phyloP scores from a whole-genome alignment of 2,797 vertebrate genomes.

The Enteromius trimaculatus region DNA sequence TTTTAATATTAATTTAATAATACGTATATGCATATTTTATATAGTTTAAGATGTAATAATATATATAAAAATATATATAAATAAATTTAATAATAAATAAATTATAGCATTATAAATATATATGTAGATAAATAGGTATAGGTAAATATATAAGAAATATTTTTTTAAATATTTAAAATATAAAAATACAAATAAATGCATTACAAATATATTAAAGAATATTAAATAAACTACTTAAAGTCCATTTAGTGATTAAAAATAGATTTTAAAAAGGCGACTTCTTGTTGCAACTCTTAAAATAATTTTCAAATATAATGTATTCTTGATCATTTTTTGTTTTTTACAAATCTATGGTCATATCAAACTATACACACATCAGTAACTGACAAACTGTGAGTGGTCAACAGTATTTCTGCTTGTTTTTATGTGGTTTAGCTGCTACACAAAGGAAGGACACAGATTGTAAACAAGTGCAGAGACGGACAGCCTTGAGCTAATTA shows the following conservation, averaged over 20 bases:
- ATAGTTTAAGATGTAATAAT: not conserved
- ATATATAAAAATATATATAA: too few species aligned
- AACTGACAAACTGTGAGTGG: not conserved
- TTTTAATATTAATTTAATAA: not conserved
- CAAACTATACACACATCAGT: not conserved
- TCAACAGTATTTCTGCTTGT: not conserved
- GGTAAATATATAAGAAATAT: too few species aligned
- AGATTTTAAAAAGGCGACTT: not conserved
- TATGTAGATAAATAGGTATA: too few species aligned
- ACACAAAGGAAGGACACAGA: not conserved
- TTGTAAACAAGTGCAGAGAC: not conserved
- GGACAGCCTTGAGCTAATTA: not conserved
- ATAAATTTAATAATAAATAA: not conserved
- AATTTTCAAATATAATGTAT: too few species aligned
- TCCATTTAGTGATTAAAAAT: not conserved
- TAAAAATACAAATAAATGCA: not conserved
- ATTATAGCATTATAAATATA: too few species aligned
- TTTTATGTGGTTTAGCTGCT: not conserved
- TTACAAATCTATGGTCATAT: not conserved
- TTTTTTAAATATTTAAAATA: not conserved
- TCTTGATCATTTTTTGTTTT: too few species aligned
- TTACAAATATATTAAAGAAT: not conserved
- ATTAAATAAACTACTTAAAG: not conserved
- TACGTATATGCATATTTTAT: too few species aligned
- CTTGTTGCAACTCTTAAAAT: not conserved